Evolutionary conservation across 2,113 vertebrate species (phyloP).

Genomic region (Microcebus ravelobensis): DNA sequence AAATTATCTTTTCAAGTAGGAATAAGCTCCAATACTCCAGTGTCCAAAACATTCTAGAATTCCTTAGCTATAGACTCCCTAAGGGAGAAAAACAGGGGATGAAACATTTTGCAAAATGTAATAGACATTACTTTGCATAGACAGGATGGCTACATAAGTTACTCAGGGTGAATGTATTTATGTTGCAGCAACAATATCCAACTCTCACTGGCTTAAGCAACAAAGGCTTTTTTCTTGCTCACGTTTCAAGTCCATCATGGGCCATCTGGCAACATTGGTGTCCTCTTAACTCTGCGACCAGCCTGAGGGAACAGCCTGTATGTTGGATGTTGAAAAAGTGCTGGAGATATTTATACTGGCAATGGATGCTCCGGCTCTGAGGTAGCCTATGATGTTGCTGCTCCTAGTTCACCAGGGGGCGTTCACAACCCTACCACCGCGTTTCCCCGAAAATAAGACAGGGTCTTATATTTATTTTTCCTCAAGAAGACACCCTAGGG

Average conservation of each 20-base stretch:
- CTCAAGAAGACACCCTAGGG: no score
- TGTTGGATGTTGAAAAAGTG: background rate
- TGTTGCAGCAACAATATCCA: fast-evolving
- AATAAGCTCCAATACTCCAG: background rate
- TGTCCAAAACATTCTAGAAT: fast-evolving
- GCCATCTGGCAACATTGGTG: background rate
- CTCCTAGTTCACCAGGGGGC: fast-evolving
- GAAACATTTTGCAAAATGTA: no score
- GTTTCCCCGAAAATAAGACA: no score
- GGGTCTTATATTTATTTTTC: no score
- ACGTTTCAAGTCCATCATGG: fast-evolving
- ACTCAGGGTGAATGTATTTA: fast-evolving
- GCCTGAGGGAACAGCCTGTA: background rate
- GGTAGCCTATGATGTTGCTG: no score
- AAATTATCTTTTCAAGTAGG: background rate
- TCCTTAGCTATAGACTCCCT: no score
- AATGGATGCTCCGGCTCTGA: fast-evolving
- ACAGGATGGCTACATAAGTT: no score
- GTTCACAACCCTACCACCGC: fast-evolving
- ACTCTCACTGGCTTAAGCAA: background rate
- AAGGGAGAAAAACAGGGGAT: no score
- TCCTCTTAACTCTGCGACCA: no score
- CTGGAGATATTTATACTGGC: fast-evolving
- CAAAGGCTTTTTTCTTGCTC: fast-evolving
- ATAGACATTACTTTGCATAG: background rate